Conservation (phyloP, 2,113 vertebrate species). For the Bungarus multicinctus region DNA sequence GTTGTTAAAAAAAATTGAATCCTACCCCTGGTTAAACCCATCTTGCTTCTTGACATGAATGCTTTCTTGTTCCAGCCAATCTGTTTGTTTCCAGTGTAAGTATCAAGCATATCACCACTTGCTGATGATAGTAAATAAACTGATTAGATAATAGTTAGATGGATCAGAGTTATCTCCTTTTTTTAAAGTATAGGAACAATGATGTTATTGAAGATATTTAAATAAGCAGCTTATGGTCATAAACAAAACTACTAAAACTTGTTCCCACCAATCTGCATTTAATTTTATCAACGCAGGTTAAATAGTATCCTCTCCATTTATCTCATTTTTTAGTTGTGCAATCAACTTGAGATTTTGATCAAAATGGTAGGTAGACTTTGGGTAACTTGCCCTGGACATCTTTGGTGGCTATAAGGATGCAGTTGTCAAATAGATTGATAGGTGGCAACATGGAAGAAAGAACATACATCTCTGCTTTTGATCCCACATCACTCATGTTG, state of each 20-base stretch:
- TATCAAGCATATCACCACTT: not conserved
- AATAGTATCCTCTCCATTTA: not conserved
- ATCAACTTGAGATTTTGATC: not conserved
- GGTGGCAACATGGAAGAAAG: not conserved
- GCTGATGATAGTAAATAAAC: not conserved
- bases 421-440: not conserved
- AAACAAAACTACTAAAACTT: not conserved
- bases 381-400: not conserved
- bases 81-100: not conserved
- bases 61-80: not conserved
- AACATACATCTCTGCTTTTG: not conserved
- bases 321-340: not conserved
- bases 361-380: not conserved
- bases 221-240: not conserved
- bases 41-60: not conserved
- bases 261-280: not conserved
- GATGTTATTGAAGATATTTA: not conserved
- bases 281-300: not conserved
- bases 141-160: not conserved
- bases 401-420: not conserved
- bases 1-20: too few relatives aligned
- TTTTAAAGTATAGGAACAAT: not conserved
- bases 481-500: not conserved
- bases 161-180: not conserved
- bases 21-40: not conserved